A percentile compares a stretch with the other conserved stretches of the same genome.
Conservation (phyloP, 2,113 vertebrate genomes). For the Sorex araneus region DNA sequence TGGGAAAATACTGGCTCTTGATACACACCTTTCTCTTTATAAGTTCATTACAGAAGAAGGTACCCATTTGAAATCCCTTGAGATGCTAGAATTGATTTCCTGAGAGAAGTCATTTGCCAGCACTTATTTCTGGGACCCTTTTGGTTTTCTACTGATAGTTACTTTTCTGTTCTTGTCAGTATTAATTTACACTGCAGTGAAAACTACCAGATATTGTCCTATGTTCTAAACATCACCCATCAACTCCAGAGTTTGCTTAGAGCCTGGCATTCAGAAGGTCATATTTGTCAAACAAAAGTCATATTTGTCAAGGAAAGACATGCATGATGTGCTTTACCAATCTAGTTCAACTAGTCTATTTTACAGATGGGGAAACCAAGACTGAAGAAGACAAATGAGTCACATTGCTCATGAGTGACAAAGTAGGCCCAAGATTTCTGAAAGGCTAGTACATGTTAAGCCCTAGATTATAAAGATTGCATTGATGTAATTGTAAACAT, state of each 20-base stretch:
- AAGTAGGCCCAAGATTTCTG: background rate
- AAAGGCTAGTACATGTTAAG: background rate
- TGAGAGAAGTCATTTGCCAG: slow-evolving; percentile 6
- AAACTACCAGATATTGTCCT: background rate
- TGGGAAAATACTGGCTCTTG: background rate
- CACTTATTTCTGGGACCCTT: background rate
- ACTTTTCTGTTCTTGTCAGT: background rate
- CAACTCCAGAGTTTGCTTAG: background rate
- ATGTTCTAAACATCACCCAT: background rate
- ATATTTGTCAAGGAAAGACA: background rate
- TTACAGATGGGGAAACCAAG: slow-evolving; percentile 23
- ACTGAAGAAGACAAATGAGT: background rate
- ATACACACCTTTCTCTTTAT: background rate
- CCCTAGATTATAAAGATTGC: background rate
- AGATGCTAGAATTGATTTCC: slow-evolving; percentile 22
- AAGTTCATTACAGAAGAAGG: background rate
- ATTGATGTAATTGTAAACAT: background rate
- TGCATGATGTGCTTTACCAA: background rate
- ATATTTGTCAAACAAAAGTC: no score
- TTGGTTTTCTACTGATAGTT: background rate
- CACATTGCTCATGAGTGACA: background rate
- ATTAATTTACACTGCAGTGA: slow-evolving; percentile 7
- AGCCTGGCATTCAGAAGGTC: background rate
- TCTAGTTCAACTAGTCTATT: background rate
- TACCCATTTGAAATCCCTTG: background rate